phyloP scores from a whole-genome alignment of 2,113 vertebrate genomes.

The Mesembrinibis cayennensis region DNA sequence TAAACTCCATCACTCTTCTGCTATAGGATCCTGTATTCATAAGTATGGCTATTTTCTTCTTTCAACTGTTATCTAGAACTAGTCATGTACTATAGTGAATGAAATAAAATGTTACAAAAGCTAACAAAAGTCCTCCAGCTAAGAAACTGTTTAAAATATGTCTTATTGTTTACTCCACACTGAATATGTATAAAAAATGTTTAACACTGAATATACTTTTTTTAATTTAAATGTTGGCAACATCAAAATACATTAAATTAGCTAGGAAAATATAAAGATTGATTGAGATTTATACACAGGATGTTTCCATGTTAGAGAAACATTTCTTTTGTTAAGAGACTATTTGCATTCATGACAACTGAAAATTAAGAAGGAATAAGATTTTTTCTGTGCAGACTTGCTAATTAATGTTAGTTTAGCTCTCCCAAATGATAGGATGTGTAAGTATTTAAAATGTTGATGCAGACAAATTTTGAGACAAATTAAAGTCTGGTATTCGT shows the following conservation, averaged over 20 bases:
- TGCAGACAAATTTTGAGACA: not conserved
- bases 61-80: not conserved
- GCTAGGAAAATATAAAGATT: not conserved
- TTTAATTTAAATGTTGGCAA: slow-evolving; percentile 11
- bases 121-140: not conserved
- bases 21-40: not conserved
- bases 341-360: slow-evolving; percentile 21
- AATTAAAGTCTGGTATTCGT: not conserved
- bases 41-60: not conserved
- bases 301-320: slow-evolving; percentile 22
- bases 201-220: not conserved
- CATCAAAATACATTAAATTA: not conserved
- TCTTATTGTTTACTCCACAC: not conserved
- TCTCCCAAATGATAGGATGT: not conserved
- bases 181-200: not conserved
- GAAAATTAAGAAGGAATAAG: slow-evolving; percentile 41
- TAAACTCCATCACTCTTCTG: not conserved
- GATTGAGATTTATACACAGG: not conserved
- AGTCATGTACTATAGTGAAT: not conserved
- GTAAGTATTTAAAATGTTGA: not conserved
- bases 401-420: slow-evolving; percentile 7
- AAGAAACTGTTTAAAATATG: not conserved
- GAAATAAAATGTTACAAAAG: not conserved
- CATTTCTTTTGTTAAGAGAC: slow-evolving; percentile 38
- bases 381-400: not conserved